Evolutionary conservation across 2,888 invertebrate genomes (phyloP), one percentile per base, ranked within the genome.

Genomic region (Oegoconia quadripuncta): DNA sequence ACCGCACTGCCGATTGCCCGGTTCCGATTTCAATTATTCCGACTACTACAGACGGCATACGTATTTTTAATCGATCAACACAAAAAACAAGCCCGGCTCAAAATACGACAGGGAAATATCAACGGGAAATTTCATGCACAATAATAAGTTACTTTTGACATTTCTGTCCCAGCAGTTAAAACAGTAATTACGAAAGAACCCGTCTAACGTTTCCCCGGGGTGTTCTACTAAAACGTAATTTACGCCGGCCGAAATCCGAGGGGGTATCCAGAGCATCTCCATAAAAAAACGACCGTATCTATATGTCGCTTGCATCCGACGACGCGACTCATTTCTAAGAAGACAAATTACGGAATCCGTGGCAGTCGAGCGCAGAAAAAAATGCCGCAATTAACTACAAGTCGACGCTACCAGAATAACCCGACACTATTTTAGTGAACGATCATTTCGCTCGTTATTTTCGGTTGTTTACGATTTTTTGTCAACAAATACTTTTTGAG

Each of bases 251-350:
- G 68, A 77, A 79, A 78, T 74, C 71, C 68, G 76, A 73, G 77
- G 79, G n/a, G 79, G 74, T 68, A 74, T 23, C 30, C 32, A 22
- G 18, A 12, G 22, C 6, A 13, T 68, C 55, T 13, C n/a, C 48
- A 66, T 65, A 42, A 69, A 70, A 73, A 72, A 70, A 60, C 56
- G 41, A 23, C 26, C 62, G 69, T 68, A 80, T 79, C 80, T 78
- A 80, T 81, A 81, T 80, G 82, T 82, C 84, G 62, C 74, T 69
- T 71, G 76, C 76, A 75, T 78, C 72, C 81, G 86, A 83, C 83
- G 86, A 87, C 84, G 81, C 83, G 86, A 74, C 84, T 84, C 86
- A 86, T 87, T 87, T 87, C 86, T 83, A 63, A 61, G 86, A 87
- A 87, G 86, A 87, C 86, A 87, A 87, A 87, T 87, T 81, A 86